These are phyloP conservation scores for Apeira syringaria DNA, from an alignment of 2,888 invertebrate genomes.

Conservation along the genomic window DNA sequence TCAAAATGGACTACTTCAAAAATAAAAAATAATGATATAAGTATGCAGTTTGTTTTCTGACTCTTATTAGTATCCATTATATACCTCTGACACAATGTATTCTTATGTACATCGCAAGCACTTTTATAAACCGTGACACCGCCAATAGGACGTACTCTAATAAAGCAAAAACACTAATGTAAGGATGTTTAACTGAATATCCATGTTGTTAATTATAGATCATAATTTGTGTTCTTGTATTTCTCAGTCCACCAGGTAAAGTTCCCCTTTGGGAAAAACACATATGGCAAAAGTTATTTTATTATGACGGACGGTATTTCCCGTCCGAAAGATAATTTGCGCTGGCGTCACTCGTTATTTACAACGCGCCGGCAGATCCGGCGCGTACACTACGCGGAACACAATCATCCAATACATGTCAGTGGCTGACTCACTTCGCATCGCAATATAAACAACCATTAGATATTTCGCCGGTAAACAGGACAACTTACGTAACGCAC, in stretches of 20 bases:
- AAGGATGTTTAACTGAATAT: slow-evolving; percentile 15
- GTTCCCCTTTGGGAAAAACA: slow-evolving; percentile 10
- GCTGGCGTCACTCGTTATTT: slow-evolving; percentile 49
- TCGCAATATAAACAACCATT: slow-evolving; percentile 47
- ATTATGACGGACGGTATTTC: slow-evolving; percentile 63
- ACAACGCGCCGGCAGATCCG: slow-evolving; percentile 44
- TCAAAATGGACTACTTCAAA: too few relatives aligned
- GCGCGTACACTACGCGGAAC: slow-evolving; percentile 48
- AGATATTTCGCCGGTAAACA: slow-evolving; percentile 39
- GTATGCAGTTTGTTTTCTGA: too few relatives aligned
- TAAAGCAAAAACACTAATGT: slow-evolving; percentile 51
- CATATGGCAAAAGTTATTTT: slow-evolving; percentile 11
- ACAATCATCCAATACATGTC: slow-evolving; percentile 44
- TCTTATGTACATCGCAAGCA: slow-evolving; percentile 29
- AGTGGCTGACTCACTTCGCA: slow-evolving; percentile 53
- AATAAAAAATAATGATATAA: too few relatives aligned
- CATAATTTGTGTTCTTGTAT: background rate
- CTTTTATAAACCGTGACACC: slow-evolving; percentile 45
- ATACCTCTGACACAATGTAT: slow-evolving; percentile 27
- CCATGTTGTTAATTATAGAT: slow-evolving; percentile 5
- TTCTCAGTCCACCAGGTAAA: background rate
- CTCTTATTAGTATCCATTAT: too few relatives aligned
- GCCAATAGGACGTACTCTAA: slow-evolving; percentile 29
- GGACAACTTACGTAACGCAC: slow-evolving; percentile 40
- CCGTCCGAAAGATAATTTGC: slow-evolving; percentile 37